These are phyloP conservation scores for Gnathonemus echidnorhynchus DNA, from an alignment of 2,113 vertebrate species.

Conservation along the genomic window DNA sequence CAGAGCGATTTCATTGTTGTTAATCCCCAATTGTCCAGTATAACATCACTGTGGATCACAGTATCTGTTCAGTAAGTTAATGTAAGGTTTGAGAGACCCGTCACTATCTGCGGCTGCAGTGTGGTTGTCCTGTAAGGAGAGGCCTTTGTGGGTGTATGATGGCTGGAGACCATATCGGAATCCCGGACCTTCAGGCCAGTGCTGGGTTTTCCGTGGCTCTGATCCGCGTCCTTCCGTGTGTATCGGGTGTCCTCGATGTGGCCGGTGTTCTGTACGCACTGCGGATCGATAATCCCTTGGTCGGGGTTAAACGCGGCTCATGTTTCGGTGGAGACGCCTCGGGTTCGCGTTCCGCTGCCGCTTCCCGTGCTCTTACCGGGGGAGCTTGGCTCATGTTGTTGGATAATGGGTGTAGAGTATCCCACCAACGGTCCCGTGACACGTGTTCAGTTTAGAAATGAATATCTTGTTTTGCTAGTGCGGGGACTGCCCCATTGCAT, in stretches of 20 bases:
- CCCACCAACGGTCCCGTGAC: not conserved
- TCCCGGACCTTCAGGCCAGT: not conserved
- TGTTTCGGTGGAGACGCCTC: not conserved
- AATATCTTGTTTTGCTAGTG: not conserved
- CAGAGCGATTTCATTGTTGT: not conserved
- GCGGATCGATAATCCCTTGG: not conserved
- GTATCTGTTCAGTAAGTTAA: not conserved
- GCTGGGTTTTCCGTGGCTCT: not conserved
- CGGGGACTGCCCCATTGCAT: not conserved
- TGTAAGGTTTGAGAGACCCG: not conserved
- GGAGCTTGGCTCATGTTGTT: not conserved
- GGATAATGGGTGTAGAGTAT: not conserved
- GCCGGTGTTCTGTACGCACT: not conserved
- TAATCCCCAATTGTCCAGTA: not conserved
- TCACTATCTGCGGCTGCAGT: not conserved
- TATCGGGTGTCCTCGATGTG: constrained; percentile 46
- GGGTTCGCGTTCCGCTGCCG: not conserved
- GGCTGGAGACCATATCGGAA: not conserved
- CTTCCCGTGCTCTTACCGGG: not conserved
- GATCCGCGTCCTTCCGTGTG: constrained; percentile 24
- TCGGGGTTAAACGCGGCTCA: not conserved
- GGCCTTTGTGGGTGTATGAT: not conserved
- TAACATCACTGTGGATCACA: not conserved
- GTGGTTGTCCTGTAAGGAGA: not conserved
- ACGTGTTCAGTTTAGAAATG: not conserved